Percentiles rank a stretch among this genome's conserved stretches.
phyloP scores from a whole-genome alignment of 2,113 vertebrate species.

The Pandion haliaetus region DNA sequence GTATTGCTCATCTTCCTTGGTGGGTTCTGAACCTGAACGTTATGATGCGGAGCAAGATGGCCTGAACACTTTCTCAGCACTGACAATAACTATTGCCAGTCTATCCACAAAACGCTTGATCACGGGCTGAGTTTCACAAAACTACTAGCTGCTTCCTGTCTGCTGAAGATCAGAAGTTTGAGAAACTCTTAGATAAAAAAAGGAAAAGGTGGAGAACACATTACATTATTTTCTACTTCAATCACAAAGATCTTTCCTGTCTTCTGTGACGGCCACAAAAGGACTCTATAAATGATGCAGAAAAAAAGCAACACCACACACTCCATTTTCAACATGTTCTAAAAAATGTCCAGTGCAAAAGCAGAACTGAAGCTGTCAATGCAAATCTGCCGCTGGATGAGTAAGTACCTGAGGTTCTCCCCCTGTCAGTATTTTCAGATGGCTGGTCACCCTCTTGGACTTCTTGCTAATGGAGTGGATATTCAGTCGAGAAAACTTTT shows the following conservation, averaged over 20 bases:
- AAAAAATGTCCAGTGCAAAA: neutral
- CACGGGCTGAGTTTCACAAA: neutral
- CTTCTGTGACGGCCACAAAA: neutral
- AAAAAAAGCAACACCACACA: neutral
- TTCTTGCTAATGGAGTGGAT: constrained; percentile 98
- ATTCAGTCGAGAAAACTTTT: constrained; percentile 89
- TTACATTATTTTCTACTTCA: constrained; percentile 15
- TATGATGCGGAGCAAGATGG: neutral
- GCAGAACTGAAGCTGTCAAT: neutral
- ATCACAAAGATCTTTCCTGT: constrained; percentile 13
- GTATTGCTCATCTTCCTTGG: neutral
- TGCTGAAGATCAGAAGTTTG: neutral
- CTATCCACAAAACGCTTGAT: neutral
- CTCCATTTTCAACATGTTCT: neutral
- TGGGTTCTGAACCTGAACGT: neutral
- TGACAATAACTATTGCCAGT: neutral
- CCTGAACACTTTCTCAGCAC: neutral
- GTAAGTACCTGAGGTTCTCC: constrained; percentile 90
- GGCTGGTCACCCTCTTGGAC: constrained; percentile 92
- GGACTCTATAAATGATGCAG: neutral
- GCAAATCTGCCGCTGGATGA: neutral
- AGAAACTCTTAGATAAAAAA: constrained; percentile 6
- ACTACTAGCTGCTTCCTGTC: neutral
- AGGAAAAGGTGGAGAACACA: neutral
- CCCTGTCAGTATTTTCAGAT: constrained; percentile 90